Conservation (phyloP, 2,888 invertebrate genomes). For the Pycnomerus fuliginosus region DNA sequence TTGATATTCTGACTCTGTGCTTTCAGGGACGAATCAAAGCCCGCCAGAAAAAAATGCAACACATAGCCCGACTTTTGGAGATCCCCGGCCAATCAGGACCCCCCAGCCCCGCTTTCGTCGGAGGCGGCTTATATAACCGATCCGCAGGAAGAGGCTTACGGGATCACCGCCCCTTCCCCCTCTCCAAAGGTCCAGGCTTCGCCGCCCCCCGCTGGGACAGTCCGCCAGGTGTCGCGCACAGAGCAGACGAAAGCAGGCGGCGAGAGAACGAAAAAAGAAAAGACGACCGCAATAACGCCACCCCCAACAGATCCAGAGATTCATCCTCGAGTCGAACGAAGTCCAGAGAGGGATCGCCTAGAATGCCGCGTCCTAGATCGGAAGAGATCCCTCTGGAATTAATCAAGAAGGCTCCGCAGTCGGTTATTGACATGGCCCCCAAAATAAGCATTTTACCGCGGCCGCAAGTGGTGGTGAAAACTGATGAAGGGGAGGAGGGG, state of each 20-base stretch:
- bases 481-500: conserved; percentile 7
- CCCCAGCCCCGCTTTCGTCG: conserved; percentile 53
- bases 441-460: conserved; percentile 52
- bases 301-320: conserved; percentile 34
- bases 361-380: conserved; percentile 70
- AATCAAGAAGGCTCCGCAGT: conserved; percentile 62
- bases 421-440: conserved; percentile 52
- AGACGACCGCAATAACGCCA: conserved; percentile 32
- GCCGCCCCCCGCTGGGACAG: conserved; percentile 52
- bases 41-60: conserved; percentile 94
- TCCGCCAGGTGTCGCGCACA: conserved; percentile 48
- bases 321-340: conserved; percentile 43
- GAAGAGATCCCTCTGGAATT: conserved; percentile 82
- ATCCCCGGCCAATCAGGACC: conserved; percentile 64
- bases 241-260: conserved; percentile 33
- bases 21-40: conserved; percentile 85
- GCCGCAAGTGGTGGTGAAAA: conserved; percentile 43
- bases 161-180: conserved; percentile 47
- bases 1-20: too few relatives aligned
- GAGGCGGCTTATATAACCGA: conserved; percentile 40
- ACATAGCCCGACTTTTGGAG: conserved; percentile 89
- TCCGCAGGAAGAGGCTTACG: conserved; percentile 40
- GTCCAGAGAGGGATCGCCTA: conserved; percentile 72
- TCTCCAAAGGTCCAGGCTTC: conserved; percentile 50
- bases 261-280: conserved; percentile 10